Conservation (phyloP, 2,797 vertebrate genomes). For the Chanos chanos region DNA sequence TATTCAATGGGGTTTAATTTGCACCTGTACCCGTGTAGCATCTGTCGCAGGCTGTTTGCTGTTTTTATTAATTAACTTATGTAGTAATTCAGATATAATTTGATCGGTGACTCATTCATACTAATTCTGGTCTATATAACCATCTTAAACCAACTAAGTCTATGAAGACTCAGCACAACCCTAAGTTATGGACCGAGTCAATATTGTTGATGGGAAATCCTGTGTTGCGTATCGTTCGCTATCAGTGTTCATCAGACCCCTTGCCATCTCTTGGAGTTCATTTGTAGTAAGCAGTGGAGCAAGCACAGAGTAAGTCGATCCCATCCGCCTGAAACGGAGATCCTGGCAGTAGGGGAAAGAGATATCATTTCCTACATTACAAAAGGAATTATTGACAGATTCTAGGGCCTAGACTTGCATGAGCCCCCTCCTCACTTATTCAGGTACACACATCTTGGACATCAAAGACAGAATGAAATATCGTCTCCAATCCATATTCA, state of each 20-base stretch:
- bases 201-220: slow-evolving; percentile 7
- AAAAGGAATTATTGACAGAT: slow-evolving; percentile 63
- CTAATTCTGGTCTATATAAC: no score
- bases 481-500: no score
- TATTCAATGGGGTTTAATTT: slow-evolving; percentile 34
- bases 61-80: neutral
- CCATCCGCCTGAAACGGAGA: slow-evolving; percentile 71
- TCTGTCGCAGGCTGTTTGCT: slow-evolving; percentile 5
- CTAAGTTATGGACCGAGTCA: neutral
- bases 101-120: no score
- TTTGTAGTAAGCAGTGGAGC: slow-evolving; percentile 69
- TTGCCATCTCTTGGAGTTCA: slow-evolving; percentile 41
- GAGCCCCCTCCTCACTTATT: no score
- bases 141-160: no score
- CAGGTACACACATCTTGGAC: no score
- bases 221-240: slow-evolving; percentile 7
- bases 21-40: neutral
- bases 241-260: slow-evolving; percentile 29
- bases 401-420: slow-evolving; percentile 50
- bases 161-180: neutral
- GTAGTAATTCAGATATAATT: no score
- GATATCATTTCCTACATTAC: slow-evolving; percentile 77
- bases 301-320: slow-evolving; percentile 70
- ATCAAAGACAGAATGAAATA: no score
- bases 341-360: slow-evolving; percentile 54